Evolutionary conservation across 2,888 invertebrate species (phyloP), one percentile per base, ranked within the genome.

Genomic region (Yponomeuta cagnagella): DNA sequence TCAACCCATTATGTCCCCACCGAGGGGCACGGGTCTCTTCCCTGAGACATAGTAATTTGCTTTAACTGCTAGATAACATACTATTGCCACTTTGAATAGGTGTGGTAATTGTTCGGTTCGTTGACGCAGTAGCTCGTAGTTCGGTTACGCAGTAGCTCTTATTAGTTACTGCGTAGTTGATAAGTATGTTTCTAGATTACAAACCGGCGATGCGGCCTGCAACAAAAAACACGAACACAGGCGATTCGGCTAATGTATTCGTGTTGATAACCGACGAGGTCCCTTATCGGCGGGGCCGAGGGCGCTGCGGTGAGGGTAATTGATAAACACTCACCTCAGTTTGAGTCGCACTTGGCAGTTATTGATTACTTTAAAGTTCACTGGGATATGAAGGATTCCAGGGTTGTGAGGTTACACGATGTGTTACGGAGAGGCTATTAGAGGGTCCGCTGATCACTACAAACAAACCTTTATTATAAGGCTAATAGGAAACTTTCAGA

Each of bases 161-260:
- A 12, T 58, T 58, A 58, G 12, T 52, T 52, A 52, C 5, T 12
- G 52, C 52, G 52, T 15, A 52, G 52, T 58, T 58, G 52, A 58
- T 58, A 15, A 58, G 52, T 58, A 12, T 4, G 15, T 58, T 15
- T 58, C 52, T 58, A 58, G 52, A 58, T 58, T 58, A 58, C 52
- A 58, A 58, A 15, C 52, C 52, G 52, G 52, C 52, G 15, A 58
- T 58, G 52, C 15, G 52, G 52, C 52, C 52, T 58, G 6, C 52
- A 5, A 12, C 52, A 58, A 15, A 58, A 58, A 52, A 52, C 23
- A 52, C 10, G 12, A 52, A 15, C 30, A 23, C 10, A 65, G 12
- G 64, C 30, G 64, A 64, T 64, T 31, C 10, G 31, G 65, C 30
- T 65, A 65, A 65, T 65, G 65, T 65, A 65, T 65, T 65, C 65